Conservation (phyloP, 2,888 invertebrate species). For the Carterocephalus palaemon region DNA sequence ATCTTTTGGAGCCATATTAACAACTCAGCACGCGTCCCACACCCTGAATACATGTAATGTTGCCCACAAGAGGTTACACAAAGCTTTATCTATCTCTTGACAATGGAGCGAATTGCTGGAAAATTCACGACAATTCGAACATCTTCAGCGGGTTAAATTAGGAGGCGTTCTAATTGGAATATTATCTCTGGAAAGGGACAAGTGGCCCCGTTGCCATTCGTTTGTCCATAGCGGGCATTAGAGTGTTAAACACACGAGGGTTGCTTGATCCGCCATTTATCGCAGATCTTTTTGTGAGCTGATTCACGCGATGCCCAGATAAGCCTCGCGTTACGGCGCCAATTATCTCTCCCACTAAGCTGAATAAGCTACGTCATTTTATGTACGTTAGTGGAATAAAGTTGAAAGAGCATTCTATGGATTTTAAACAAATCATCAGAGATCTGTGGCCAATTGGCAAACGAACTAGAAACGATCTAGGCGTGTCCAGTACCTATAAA, state of each 20-base stretch:
- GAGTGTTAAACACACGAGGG: conserved; percentile 36
- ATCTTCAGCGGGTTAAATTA: conserved; percentile 25
- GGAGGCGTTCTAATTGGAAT: conserved; percentile 37
- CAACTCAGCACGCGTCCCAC: too few relatives aligned
- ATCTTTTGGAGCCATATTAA: too few relatives aligned
- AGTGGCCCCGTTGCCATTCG: conserved; percentile 23
- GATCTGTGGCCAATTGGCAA: background rate
- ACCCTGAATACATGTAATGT: conserved; percentile 6
- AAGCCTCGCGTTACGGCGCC: conserved; percentile 31
- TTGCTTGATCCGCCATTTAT: conserved; percentile 45
- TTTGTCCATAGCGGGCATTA: conserved; percentile 19
- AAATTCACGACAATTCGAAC: conserved; percentile 10
- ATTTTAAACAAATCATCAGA: background rate
- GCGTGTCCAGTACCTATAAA: too few relatives aligned
- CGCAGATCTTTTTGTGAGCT: conserved; percentile 39
- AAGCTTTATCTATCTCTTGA: conserved; percentile 15
- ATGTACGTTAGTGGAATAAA: conserved; percentile 11
- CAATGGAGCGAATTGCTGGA: conserved; percentile 5
- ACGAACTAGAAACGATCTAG: too few relatives aligned
- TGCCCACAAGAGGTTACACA: conserved; percentile 14
- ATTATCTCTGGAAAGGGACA: conserved; percentile 36
- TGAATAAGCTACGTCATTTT: conserved; percentile 8
- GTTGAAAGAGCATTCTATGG: background rate
- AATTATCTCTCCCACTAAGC: conserved; percentile 18
- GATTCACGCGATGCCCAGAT: conserved; percentile 44